These are phyloP conservation scores for Mya arenaria DNA, from an alignment of 1,140 invertebrate genomes.

Conservation along the genomic window DNA sequence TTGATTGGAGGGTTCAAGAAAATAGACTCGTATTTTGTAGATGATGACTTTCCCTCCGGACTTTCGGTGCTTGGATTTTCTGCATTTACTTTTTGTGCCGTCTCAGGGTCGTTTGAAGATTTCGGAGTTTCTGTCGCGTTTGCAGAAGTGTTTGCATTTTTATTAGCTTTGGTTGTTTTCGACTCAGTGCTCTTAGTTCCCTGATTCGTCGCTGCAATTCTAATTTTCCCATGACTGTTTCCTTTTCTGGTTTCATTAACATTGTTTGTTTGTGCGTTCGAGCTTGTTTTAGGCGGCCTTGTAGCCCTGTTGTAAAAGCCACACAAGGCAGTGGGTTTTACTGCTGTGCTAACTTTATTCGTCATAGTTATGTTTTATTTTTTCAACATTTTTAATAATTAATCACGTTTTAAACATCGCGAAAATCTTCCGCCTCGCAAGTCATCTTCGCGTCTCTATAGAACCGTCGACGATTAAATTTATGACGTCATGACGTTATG, in stretches of 20 bases:
- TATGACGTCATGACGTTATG: background rate
- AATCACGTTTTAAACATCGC: background rate
- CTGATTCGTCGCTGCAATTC: no score
- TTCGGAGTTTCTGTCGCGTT: background rate
- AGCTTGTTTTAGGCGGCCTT: no score
- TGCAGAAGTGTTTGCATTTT: background rate
- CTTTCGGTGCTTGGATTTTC: background rate
- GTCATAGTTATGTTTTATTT: background rate
- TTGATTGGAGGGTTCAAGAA: constrained; percentile 42
- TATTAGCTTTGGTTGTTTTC: no score
- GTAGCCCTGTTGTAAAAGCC: background rate
- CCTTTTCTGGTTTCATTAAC: no score
- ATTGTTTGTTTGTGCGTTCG: no score
- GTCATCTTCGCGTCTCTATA: background rate
- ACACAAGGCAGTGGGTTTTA: background rate
- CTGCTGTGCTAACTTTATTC: background rate
- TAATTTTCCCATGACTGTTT: no score
- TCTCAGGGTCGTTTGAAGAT: background rate
- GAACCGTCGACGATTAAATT: no score
- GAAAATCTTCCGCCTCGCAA: background rate
- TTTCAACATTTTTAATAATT: background rate
- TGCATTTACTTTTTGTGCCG: background rate
- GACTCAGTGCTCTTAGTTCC: no score
- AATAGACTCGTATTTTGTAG: constrained; percentile 22
- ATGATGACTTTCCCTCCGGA: background rate